These are phyloP conservation scores for Gephyroberyx darwinii DNA, from an alignment of 2,797 vertebrate species.

Conservation along the genomic window DNA sequence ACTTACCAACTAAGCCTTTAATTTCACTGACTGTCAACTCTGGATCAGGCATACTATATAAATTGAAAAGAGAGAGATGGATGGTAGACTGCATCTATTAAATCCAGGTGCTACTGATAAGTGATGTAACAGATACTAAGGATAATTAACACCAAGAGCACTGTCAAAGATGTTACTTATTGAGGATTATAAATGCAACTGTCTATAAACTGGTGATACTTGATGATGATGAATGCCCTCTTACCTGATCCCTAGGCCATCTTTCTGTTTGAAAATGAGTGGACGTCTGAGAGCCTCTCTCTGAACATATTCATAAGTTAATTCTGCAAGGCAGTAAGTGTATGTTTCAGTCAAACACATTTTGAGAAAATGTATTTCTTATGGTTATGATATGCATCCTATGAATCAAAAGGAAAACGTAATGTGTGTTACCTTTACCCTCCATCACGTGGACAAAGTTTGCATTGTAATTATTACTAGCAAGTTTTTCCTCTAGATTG, in stretches of 20 bases:
- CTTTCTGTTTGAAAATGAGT: constrained; percentile 92
- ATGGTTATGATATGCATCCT: not conserved
- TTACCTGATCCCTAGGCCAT: constrained; percentile 97
- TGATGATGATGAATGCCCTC: constrained; percentile 30
- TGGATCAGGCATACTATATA: constrained; percentile 91
- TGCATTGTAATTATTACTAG: constrained; percentile 84
- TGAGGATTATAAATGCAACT: not conserved
- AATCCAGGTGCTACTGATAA: not conserved
- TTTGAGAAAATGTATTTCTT: not conserved
- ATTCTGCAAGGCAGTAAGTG: constrained; percentile 84
- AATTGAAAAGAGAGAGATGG: constrained; percentile 41
- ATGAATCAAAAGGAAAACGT: not conserved
- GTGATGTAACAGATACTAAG: not conserved
- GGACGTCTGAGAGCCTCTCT: constrained; percentile 92
- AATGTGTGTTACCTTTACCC: constrained; percentile 86
- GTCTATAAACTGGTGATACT: not conserved
- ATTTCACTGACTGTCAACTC: constrained; percentile 95
- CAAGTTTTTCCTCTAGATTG: constrained; percentile 93
- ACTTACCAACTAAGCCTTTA: constrained; percentile 98
- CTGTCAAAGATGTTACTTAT: not conserved
- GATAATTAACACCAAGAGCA: not conserved
- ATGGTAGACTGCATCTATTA: constrained; percentile 27
- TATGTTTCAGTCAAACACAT: constrained; percentile 1
- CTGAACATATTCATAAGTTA: constrained; percentile 97
- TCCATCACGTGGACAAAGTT: constrained; percentile 91